These are phyloP conservation scores for Achatina immaculata DNA, from an alignment of 1,140 invertebrate species.

Conservation along the genomic window DNA sequence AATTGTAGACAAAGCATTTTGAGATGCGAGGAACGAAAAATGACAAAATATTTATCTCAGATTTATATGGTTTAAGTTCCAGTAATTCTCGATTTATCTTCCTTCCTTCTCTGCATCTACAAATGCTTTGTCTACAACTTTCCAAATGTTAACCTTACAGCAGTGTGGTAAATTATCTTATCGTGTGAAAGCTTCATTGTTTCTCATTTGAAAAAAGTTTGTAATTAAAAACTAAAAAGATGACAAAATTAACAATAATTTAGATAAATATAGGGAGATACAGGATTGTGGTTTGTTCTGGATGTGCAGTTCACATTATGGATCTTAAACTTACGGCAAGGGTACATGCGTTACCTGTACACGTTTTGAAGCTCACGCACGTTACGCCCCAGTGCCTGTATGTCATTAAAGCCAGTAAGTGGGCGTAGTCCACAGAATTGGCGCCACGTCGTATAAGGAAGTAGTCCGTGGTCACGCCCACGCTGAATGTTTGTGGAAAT, in stretches of 20 bases:
- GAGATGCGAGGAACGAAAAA: too few relatives aligned
- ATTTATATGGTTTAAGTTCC: too few relatives aligned
- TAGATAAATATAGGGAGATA: neutral
- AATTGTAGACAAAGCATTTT: too few relatives aligned
- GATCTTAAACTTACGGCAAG: neutral
- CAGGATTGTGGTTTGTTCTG: neutral
- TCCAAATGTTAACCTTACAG: too few relatives aligned
- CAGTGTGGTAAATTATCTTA: too few relatives aligned
- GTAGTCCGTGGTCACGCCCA: slow-evolving; percentile 89
- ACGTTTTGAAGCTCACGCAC: neutral
- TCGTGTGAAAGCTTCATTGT: too few relatives aligned
- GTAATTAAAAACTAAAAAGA: neutral
- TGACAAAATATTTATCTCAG: too few relatives aligned
- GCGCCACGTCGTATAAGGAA: slow-evolving; percentile 60
- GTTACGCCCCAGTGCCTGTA: neutral
- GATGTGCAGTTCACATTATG: neutral
- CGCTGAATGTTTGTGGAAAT: slow-evolving; percentile 32
- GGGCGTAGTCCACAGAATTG: slow-evolving; percentile 59
- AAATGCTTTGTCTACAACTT: too few relatives aligned
- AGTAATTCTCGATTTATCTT: too few relatives aligned
- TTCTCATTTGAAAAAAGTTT: too few relatives aligned
- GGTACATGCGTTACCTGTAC: neutral
- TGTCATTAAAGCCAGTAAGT: slow-evolving; percentile 17
- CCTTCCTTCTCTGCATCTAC: too few relatives aligned
- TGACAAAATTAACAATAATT: neutral